Conservation (phyloP, 1,140 invertebrate species). For the Drosophila pectinifera region DNA sequence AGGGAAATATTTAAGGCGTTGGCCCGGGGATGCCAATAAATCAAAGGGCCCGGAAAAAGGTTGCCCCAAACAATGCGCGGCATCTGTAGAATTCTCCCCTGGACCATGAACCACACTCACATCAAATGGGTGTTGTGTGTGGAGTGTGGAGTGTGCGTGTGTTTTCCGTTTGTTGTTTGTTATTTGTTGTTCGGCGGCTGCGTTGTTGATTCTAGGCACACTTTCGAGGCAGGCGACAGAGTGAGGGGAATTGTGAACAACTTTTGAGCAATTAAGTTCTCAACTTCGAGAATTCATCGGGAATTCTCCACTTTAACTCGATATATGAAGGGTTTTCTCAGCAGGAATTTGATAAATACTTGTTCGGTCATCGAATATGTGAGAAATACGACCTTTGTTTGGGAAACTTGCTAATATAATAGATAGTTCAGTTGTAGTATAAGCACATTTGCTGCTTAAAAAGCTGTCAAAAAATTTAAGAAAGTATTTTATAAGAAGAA, state of each 20-base stretch:
- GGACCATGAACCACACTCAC: conserved; percentile 28
- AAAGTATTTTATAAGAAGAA: background rate
- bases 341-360: conserved; percentile 5
- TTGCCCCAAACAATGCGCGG: conserved; percentile 74
- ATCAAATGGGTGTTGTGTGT: conserved; percentile 34
- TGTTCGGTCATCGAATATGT: background rate
- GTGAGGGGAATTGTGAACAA: conserved; percentile 21
- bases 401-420: background rate
- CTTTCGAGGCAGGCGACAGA: conserved; percentile 6
- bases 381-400: background rate
- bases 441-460: too few species aligned
- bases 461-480: background rate
- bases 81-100: conserved; percentile 75
- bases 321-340: conserved; percentile 18
- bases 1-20: conserved; percentile 79
- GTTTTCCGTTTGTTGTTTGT: conserved; percentile 19
- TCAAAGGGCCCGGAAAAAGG: conserved; percentile 77
- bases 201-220: conserved; percentile 36
- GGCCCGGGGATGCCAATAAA: conserved; percentile 81
- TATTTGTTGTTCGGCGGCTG: conserved; percentile 26
- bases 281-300: conserved; percentile 33
- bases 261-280: conserved; percentile 52
- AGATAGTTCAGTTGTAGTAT: background rate
- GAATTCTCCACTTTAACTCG: conserved; percentile 29
- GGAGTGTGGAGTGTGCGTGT: conserved; percentile 27